Base-by-base conservation (phyloP, 64 coral and sea anemone genomes). In the Exaiptasia diaphana region DNA sequence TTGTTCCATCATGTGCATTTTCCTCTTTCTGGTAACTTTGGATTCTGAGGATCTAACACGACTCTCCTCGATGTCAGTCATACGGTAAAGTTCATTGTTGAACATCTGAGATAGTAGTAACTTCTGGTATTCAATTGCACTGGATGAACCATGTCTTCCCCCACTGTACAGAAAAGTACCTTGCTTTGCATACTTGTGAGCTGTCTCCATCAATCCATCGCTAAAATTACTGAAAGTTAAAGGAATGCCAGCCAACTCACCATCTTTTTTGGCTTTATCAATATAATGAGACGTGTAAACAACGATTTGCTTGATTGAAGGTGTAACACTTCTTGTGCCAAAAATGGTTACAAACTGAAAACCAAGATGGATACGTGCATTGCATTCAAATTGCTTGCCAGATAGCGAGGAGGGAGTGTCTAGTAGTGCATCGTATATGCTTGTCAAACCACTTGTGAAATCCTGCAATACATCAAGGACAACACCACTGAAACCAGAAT, bases 151-250 rank as follows among this genome's bases (percentile, higher is more conserved):
- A 31, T n/a, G 41, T 82, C 60, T 67, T 46, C 61, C 78, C 30
- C 78, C 61, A 48, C 36, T 44, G 21, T 62, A 82, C 11, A 64
- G 34, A 14, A 67, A 43, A 46, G 30, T 82, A n/a, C 78, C 61
- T 10, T 13, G 29, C 26, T 82, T 67, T 2, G 27, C 60, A 14
- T 67, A 9, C 30, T 67, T 82, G 15, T 82, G 61, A 24, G 58
- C 60, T 20, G 57, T 82, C 60, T 82, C 78, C 78, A 82, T 82
- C 4, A 32, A 24, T 9, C 36, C 78, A 65, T 82, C 78, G 15
- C 36, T 44, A 46, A 82, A 82, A 20, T 68, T 67, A 0, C 27
- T 18, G 3, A 82, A 15, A 28, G 57, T 43, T 34, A 82, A 11
- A 20, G 61, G 78, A 27, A 79, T 27, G 3, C 75, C 53, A 61